Base-by-base conservation (phyloP, 1,140 invertebrate species). In the Colletes gigas region DNA sequence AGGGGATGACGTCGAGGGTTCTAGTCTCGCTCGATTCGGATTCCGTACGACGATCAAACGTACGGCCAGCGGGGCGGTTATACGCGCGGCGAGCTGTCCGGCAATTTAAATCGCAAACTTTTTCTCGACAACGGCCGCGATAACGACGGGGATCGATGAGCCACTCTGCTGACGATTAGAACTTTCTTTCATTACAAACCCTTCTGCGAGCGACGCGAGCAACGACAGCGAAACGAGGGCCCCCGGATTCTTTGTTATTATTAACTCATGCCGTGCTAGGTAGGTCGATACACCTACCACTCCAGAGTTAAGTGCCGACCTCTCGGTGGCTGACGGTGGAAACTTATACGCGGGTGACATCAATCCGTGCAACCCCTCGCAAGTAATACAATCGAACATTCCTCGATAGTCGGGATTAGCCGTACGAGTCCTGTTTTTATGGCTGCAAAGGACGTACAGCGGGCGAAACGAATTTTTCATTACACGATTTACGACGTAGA, bases 141-240 rank as follows among this genome's bases (percentile, higher is more conserved):
- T 60, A 47, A 69, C 75, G 63, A 74, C 70, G 65, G 59, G 65
- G 78, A 86, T 83, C 84, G 84, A 87, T 78, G 78, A 68, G 21
- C 60, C 21, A 54, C 54, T 47, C 72, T 41, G 82, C 77, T 73
- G 63, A 78, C 78, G 82, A 87, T 87, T 87, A 84, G 67, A 87
- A 55, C 10, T 86, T 87, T 84, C 71, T 87, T 87, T 87, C 82
- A 76, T 82, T 87, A 81, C 78, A 81, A 74, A 75, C 82, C 84
- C 81, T 81, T 82, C 79, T 72, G 65, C 72, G 30, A 59, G 19
- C 50, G 21, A 66, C 71, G 73, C 75, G 67, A 63, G 75, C 74
- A 74, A 82, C 84, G 59, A 71, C 69, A 57, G 65, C 76, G 72
- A 80, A 86, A 78, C 80, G 72, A 83, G 85, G 77, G 59, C 74